Conservation (phyloP, 2,888 invertebrate species). For the Silvanus unidentatus region DNA sequence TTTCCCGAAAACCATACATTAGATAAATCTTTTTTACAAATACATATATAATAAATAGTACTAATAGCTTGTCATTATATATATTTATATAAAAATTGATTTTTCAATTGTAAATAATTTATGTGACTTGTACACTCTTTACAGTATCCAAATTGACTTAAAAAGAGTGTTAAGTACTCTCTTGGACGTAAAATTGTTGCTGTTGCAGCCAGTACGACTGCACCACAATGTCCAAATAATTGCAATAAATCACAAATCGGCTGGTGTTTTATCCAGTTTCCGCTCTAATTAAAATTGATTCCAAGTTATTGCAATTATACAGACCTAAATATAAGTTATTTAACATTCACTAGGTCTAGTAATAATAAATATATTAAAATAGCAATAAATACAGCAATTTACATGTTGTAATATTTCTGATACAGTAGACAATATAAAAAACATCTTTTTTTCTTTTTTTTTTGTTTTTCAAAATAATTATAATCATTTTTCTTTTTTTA, state of each 20-base stretch:
- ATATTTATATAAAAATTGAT: slow-evolving; percentile 30
- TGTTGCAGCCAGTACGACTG: slow-evolving; percentile 10
- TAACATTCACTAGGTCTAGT: slow-evolving; percentile 12
- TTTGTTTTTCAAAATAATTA: slow-evolving; percentile 5
- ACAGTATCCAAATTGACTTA: slow-evolving; percentile 10
- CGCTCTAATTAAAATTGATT: too few species aligned
- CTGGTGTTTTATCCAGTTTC: too few species aligned
- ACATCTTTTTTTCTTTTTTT: slow-evolving; percentile 15
- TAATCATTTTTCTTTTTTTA: slow-evolving; percentile 18
- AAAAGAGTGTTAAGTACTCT: slow-evolving; percentile 32
- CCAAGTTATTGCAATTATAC: too few species aligned
- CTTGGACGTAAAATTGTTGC: slow-evolving; percentile 35
- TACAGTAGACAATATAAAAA: slow-evolving; percentile 25
- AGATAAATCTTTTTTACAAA: too few species aligned
- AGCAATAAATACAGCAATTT: slow-evolving; percentile 35
- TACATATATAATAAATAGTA: slow-evolving; percentile 29
- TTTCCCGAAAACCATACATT: too few species aligned
- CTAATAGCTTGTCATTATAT: slow-evolving; percentile 22
- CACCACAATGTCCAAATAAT: too few species aligned
- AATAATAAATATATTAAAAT: slow-evolving; percentile 28
- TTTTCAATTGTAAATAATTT: slow-evolving; percentile 11
- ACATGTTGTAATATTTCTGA: slow-evolving; percentile 18
- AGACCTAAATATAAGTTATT: too few species aligned
- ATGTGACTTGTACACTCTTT: slow-evolving; percentile 18
- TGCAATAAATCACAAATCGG: too few species aligned